A percentile compares a stretch with the other conserved stretches of the same genome.
Evolutionary conservation across 2,113 vertebrate species (phyloP).

Genomic region (Machaerirhynchus nigripectus): DNA sequence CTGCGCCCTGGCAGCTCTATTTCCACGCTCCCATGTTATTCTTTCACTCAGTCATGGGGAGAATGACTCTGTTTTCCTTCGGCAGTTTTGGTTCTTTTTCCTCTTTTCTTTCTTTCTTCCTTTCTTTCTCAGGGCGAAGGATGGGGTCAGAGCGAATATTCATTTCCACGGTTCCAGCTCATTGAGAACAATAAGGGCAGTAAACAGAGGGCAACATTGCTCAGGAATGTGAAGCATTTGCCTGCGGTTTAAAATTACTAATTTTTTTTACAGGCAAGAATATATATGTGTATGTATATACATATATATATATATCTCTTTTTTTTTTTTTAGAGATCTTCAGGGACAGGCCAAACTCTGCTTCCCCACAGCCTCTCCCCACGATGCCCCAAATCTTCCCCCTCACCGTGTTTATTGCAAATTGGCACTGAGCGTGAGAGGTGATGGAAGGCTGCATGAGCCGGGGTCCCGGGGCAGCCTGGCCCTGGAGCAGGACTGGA

Average conservation of each 20-base stretch:
- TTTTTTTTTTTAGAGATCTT: background rate
- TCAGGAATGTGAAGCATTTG: slow-evolving; percentile 60
- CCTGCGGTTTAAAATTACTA: slow-evolving; percentile 54
- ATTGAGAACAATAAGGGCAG: slow-evolving; percentile 65
- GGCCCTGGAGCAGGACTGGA: background rate
- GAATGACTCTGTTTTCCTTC: slow-evolving; percentile 45
- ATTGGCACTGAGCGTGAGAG: background rate
- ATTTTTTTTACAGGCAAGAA: slow-evolving; percentile 40
- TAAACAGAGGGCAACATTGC: slow-evolving; percentile 65
- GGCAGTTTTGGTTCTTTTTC: background rate
- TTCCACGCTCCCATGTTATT: slow-evolving; percentile 26
- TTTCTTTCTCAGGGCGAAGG: slow-evolving; percentile 15
- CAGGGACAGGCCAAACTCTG: background rate
- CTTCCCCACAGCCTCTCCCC: background rate
- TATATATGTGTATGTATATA: background rate
- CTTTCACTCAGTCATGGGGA: background rate
- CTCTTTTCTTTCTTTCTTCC: background rate
- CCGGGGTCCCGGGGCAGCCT: fast-evolving
- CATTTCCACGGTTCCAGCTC: slow-evolving; percentile 65
- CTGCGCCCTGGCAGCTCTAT: slow-evolving; percentile 15
- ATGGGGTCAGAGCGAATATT: slow-evolving; percentile 41
- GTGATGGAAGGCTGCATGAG: background rate
- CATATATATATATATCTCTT: background rate
- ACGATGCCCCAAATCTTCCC: background rate
- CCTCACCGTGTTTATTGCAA: background rate